Conservation (phyloP, 2,888 invertebrate genomes). For the Ennomos quercinarius region DNA sequence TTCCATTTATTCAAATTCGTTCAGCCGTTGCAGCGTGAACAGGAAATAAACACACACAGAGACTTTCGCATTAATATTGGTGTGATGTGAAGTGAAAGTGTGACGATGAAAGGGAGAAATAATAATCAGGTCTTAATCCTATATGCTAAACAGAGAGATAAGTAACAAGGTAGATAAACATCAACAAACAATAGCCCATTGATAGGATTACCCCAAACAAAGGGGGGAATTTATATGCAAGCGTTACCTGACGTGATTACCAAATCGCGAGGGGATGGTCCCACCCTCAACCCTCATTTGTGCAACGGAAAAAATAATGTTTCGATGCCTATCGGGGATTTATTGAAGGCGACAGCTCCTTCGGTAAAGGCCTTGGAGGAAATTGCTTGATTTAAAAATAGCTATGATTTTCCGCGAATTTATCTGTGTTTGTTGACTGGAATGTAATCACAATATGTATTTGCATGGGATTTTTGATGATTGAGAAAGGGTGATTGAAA, state of each 20-base stretch:
- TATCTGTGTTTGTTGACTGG: conserved; percentile 19
- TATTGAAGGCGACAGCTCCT: conserved; percentile 66
- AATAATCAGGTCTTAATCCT: conserved; percentile 22
- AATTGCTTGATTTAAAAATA: conserved; percentile 51
- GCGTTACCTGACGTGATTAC: conserved; percentile 79
- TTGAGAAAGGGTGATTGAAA: conserved; percentile 14
- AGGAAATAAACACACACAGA: no score
- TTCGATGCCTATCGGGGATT: conserved; percentile 65
- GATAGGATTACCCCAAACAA: conserved; percentile 69
- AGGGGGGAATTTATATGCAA: conserved; percentile 81
- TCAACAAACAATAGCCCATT: conserved; percentile 62
- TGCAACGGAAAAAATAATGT: conserved; percentile 61
- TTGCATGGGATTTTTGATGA: conserved; percentile 13
- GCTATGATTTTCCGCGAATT: conserved; percentile 20
- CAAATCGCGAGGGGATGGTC: conserved; percentile 64
- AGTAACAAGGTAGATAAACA: conserved; percentile 42
- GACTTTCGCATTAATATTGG: no score
- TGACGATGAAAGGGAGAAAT: not conserved
- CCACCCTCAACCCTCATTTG: conserved; percentile 61
- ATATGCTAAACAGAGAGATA: conserved; percentile 29
- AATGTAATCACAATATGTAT: conserved; percentile 18
- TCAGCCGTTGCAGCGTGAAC: no score
- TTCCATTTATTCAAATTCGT: no score
- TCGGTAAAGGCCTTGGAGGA: conserved; percentile 47
- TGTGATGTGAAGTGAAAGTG: no score